Evolutionary conservation across 1,140 invertebrate species (phyloP), one percentile per base, ranked within the genome.

Genomic region (Aradophagus sp.): DNA sequence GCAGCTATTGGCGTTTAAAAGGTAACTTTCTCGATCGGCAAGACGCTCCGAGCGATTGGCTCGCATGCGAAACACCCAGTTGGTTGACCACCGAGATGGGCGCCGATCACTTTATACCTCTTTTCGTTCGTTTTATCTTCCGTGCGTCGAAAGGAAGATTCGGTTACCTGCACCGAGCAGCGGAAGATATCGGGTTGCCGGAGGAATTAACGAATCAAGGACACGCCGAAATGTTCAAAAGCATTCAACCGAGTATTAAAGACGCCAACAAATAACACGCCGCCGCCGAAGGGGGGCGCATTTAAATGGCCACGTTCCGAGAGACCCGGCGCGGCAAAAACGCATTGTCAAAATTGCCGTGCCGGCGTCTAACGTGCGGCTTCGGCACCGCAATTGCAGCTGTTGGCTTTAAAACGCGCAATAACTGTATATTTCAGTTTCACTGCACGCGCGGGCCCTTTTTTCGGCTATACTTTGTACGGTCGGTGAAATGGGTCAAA

Each of bases 111-210:
- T 71, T 73, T 71, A 44, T 67, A 32, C 42, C 26, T 39, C 48
- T 47, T 69, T 59, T 36, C 10, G n/a, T n/a, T n/a, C n/a, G n/a
- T n/a, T n/a, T n/a, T n/a, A n/a, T n/a, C n/a, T 55, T 20, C 39
- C 55, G 38, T 67, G 38, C 36, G 53, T 65, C 58, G 45, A 48
- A 70, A 66, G 42, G 55, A 71, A 73, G 75, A 58, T 77, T 70
- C 61, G 77, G 68, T 80, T 80, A 78, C 72, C 50, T 66, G 65
- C 38, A 65, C 59, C 53, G 56, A 31, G 67, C 29, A 63, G 59
- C 70, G 65, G 44, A 55, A 67, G 70, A 70, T 76, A 80, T 78
- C 68, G 74, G 62, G 62, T 75, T 62, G 32, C 75, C 62, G 50
- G 29, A n/a, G 12, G 44, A 48, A 31, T 39, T 70, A 42, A 29